phyloP scores from a whole-genome alignment of 2,888 invertebrate species.

The Archaeoteleia sp. region DNA sequence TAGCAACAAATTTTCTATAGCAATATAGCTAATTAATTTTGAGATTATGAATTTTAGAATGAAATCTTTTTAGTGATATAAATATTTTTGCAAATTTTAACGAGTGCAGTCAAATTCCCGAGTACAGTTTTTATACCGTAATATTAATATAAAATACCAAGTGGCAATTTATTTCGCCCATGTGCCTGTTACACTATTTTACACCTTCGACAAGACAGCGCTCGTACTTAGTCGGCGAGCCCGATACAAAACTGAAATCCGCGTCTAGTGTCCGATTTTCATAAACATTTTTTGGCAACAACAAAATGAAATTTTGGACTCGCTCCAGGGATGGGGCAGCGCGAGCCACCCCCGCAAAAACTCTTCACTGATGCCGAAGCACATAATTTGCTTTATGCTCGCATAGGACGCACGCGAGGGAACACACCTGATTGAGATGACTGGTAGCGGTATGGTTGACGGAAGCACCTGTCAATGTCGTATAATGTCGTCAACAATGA shows the following conservation, averaged over 20 bases:
- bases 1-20: no score
- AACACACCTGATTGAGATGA: constrained; percentile 55
- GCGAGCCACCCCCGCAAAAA: constrained; percentile 22
- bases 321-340: constrained; percentile 23
- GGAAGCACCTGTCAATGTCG: constrained; percentile 55
- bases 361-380: constrained; percentile 39
- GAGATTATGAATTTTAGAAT: no score
- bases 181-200: constrained; percentile 25
- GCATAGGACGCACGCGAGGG: constrained; percentile 24
- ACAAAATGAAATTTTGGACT: constrained; percentile 31
- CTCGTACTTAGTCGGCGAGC: constrained; percentile 11
- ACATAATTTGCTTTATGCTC: constrained; percentile 41
- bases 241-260: constrained; percentile 19
- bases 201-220: constrained; percentile 22
- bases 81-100: no score
- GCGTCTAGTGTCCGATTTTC: constrained; percentile 7
- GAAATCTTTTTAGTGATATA: no score
- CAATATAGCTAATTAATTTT: no score
- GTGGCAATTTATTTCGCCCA: constrained; percentile 16
- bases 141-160: constrained; percentile 23
- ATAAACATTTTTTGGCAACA: constrained; percentile 16
- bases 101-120: no score
- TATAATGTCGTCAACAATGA: constrained; percentile 43
- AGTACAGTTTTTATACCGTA: constrained; percentile 1
- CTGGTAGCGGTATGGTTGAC: constrained; percentile 30